These are phyloP conservation scores for Leptinotarsa juncta DNA, from an alignment of 2,888 invertebrate genomes.

Conservation along the genomic window DNA sequence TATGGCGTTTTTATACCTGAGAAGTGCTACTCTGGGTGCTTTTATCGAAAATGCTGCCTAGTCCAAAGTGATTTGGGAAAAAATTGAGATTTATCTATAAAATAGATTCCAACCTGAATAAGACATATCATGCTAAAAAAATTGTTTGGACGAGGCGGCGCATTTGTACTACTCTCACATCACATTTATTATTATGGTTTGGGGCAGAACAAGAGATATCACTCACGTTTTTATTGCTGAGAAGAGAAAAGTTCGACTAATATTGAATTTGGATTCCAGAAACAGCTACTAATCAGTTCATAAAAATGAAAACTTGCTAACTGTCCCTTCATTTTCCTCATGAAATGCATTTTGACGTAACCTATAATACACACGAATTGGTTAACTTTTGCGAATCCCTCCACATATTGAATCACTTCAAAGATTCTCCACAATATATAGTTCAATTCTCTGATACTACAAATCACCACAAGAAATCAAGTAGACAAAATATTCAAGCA, in stretches of 20 bases:
- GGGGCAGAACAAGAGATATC: neutral
- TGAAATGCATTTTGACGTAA: neutral
- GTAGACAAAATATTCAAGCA: neutral
- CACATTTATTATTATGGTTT: conserved; percentile 2
- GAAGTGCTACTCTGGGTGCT: too few species aligned
- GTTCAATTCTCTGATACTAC: neutral
- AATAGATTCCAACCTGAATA: too few species aligned
- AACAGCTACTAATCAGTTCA: neutral
- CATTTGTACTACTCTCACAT: neutral
- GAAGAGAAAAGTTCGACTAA: neutral
- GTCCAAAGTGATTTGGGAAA: too few species aligned
- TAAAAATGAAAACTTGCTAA: neutral
- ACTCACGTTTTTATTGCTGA: conserved; percentile 3
- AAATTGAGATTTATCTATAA: too few species aligned
- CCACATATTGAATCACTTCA: neutral
- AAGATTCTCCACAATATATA: conserved; percentile 7
- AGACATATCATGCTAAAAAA: too few species aligned
- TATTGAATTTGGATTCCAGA: neutral
- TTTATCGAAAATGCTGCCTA: too few species aligned
- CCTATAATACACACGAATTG: neutral
- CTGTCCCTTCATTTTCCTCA: neutral
- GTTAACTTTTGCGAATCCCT: neutral
- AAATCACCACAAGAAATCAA: neutral
- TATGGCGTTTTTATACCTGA: too few species aligned
- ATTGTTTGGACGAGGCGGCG: too few species aligned